Evolutionary conservation across 2,888 invertebrate genomes (phyloP), one percentile per base, ranked within the genome.

Genomic region (Nebria brevicollis): DNA sequence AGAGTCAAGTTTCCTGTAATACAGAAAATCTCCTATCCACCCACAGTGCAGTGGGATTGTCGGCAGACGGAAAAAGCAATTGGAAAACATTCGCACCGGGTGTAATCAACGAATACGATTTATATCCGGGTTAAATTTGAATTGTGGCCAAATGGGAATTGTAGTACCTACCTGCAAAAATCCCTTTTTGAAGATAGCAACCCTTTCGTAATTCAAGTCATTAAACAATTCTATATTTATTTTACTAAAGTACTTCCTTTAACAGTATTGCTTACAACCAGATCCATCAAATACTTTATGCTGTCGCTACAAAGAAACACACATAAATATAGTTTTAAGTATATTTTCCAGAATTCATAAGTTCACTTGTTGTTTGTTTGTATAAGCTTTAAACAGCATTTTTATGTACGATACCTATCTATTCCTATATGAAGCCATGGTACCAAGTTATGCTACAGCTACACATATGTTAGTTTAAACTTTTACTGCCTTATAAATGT

Each of bases 111-210:
- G 66, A 77, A 34, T 26, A 66, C 10, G 72, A 78, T 73, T 78
- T 78, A 78, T 65, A 78, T 78, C 78, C 78, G 78, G 66, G 78
- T 54, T 78, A 78, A 72, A 78, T 72, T 77, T 77, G 77, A 77
- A 77, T 77, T 78, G 65, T 72, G 25, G 26, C 34, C 78, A 65
- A 54, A n/a, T 25, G 77, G 70, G 70, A 77, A 77, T 77, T 42
- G 77, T 66, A 70, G 77, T 66, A 70, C 34, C 34, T 34, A 34
- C 54, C 13, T 54, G 54, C 54, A 54, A 54, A 34, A 34, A 34
- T 34, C 2, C 34, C 1, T 34, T 34, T 34, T 34, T 54, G 54
- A 13, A 13, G 54, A 54, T 34, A 34, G 34, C 54, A 11, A 54
- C 54, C 54, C 54, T 54, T 54, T 54, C 54, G 8, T 34, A 34